Evolutionary conservation across 2,113 vertebrate genomes (phyloP).

Genomic region (Nothocercus julius): DNA sequence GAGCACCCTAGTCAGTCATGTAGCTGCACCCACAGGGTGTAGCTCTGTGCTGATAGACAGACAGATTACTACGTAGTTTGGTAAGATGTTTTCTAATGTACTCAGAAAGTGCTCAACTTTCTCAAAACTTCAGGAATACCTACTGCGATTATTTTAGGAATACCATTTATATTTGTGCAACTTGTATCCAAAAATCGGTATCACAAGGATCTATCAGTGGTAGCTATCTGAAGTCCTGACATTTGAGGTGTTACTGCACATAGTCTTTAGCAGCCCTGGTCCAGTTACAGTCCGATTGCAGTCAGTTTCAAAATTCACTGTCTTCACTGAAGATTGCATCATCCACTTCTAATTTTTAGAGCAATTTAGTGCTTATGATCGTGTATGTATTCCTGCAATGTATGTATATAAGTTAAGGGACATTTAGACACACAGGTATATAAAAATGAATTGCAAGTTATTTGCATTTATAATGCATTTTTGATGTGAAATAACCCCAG

Average conservation of each 20-base stretch:
- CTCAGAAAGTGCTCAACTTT: neutral
- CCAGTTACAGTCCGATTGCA: neutral
- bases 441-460: neutral
- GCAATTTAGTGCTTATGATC: neutral
- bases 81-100: neutral
- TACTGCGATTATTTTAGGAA: neutral
- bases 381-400: neutral
- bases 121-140: neutral
- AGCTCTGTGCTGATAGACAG: neutral
- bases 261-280: neutral
- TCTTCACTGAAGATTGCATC: neutral
- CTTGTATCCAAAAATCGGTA: neutral
- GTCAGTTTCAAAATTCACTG: neutral
- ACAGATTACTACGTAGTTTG: too few relatives aligned
- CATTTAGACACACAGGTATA: neutral
- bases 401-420: neutral
- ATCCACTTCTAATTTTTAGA: neutral
- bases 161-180: neutral
- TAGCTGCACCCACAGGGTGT: too few relatives aligned
- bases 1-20: too few relatives aligned
- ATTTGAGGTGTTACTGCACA: neutral
- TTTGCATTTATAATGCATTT: neutral
- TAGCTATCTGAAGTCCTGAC: neutral
- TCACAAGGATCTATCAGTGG: neutral
- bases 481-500: neutral